phyloP scores from a whole-genome alignment of 2,888 invertebrate genomes.

The Epirrhoe alternata region DNA sequence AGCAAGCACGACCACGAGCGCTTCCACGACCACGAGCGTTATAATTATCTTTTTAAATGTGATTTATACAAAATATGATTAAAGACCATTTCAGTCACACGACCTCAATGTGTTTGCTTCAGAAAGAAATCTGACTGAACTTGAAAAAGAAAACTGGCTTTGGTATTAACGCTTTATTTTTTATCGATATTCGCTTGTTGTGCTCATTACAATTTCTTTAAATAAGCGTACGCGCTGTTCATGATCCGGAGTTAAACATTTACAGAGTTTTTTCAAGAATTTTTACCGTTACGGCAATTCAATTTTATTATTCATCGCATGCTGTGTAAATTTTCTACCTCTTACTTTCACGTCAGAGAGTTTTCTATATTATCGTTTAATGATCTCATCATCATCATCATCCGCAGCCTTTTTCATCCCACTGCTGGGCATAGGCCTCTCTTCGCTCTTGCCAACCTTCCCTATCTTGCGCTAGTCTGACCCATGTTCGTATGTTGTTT shows the following conservation, averaged over 20 bases:
- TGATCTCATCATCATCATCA: too few species aligned
- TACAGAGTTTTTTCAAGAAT: too few species aligned
- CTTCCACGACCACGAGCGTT: too few species aligned
- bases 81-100: neutral
- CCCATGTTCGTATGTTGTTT: too few species aligned
- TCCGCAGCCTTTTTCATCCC: too few species aligned
- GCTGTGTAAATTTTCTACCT: neutral
- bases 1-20: too few species aligned
- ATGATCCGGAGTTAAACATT: neutral
- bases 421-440: too few species aligned
- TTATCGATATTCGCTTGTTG: neutral
- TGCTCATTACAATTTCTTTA: neutral
- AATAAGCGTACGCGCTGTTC: neutral
- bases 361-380: neutral
- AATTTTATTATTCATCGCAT: neutral
- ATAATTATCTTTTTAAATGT: too few species aligned
- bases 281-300: too few species aligned
- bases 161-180: neutral
- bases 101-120: conserved; percentile 1
- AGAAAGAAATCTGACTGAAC: neutral
- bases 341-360: neutral
- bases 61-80: neutral
- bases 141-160: neutral
- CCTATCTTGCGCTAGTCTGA: too few species aligned
- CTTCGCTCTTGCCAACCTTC: too few species aligned